Percentiles rank a stretch among this genome's conserved stretches.
phyloP scores from a whole-genome alignment of 2,797 vertebrate genomes.

The Danio jaintianensis region DNA sequence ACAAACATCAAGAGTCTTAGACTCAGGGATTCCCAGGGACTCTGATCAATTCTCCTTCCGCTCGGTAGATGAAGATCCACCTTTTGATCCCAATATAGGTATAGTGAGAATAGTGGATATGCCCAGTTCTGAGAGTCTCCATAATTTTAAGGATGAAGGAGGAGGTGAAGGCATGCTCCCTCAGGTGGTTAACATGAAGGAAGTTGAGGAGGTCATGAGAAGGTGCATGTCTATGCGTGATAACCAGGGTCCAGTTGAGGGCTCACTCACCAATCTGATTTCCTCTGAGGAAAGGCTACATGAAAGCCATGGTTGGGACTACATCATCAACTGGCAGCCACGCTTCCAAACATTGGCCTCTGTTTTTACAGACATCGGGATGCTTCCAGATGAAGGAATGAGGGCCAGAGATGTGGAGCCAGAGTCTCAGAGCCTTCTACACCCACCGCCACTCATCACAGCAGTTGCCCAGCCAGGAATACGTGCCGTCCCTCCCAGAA shows the following conservation, averaged over 20 bases:
- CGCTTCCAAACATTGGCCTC: conserved; percentile 85
- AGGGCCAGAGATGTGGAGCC: conserved; percentile 72
- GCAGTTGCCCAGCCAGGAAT: conserved; percentile 88
- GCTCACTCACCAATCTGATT: conserved; percentile 72
- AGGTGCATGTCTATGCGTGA: conserved; percentile 72
- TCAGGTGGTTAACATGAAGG: conserved; percentile 67
- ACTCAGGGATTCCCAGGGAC: conserved; percentile 78
- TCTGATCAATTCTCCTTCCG: conserved; percentile 81
- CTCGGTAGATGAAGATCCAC: conserved; percentile 74
- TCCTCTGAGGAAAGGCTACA: conserved; percentile 71
- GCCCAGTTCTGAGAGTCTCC: conserved; percentile 77
- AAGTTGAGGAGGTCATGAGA: conserved; percentile 71
- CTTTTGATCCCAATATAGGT: conserved; percentile 57
- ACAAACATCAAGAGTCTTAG: conserved; percentile 67
- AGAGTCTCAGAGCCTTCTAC: conserved; percentile 79
- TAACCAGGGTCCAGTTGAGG: conserved; percentile 63
- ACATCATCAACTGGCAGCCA: conserved; percentile 86
- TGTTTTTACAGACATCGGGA: conserved; percentile 88
- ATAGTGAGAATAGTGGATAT: conserved; percentile 63
- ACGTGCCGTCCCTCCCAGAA: conserved; percentile 83
- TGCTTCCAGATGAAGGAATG: conserved; percentile 86
- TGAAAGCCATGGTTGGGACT: conserved; percentile 79
- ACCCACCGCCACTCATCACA: conserved; percentile 89
- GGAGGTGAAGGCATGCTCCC: conserved; percentile 75
- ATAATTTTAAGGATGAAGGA: conserved; percentile 76